A percentile compares a stretch with the other conserved stretches of the same genome.
These are phyloP conservation scores for Bugulina stolonifera DNA, from an alignment of 2,888 invertebrate species.

Conservation along the genomic window DNA sequence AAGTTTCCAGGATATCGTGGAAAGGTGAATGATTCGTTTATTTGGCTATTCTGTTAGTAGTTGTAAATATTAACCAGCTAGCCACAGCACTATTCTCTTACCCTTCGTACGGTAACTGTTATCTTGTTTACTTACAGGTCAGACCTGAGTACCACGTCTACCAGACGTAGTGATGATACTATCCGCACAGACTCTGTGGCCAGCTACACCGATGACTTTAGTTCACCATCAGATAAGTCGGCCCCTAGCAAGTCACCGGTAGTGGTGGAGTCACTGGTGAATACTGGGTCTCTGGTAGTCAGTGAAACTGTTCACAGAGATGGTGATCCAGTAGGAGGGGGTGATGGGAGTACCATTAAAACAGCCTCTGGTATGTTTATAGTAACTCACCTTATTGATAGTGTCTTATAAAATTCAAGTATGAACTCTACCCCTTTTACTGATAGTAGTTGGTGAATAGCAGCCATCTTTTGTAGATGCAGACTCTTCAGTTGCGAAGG, in stretches of 20 bases:
- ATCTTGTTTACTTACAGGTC: background rate
- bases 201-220: slow-evolving; percentile 17
- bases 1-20: background rate
- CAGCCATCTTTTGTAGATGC: no score
- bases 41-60: no score
- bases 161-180: background rate
- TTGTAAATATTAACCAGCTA: no score
- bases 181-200: background rate
- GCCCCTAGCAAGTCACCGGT: background rate
- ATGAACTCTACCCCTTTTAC: no score
- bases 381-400: no score
- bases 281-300: background rate
- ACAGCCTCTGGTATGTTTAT: background rate
- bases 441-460: no score
- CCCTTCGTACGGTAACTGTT: background rate
- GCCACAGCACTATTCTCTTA: no score
- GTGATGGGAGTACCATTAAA: background rate
- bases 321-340: background rate
- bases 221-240: slow-evolving; percentile 3
- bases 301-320: background rate
- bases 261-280: background rate
- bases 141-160: background rate
- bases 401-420: no score
- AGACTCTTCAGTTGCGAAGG: no score
- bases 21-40: background rate